Base-by-base conservation (phyloP, 35 echinoderm and acorn worm species). In the Apostichopus japonicus region DNA sequence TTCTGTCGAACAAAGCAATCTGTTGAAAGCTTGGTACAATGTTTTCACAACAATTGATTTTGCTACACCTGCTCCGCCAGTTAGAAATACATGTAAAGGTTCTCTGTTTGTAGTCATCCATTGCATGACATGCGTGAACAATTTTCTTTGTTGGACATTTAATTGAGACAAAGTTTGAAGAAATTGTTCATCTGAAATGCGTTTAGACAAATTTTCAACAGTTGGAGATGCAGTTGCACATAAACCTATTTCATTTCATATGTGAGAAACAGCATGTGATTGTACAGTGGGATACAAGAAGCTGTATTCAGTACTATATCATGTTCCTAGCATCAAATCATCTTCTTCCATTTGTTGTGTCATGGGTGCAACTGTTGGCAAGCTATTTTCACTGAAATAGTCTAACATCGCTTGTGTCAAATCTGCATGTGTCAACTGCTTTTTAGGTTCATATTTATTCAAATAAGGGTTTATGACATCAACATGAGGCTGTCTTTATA, bases 31-130 rank as follows among this genome's bases (percentile, higher is more conserved):
- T 61, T 92, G 90, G 44, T 55, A 82, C 44, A 92, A 53, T 27
- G 76, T 82, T 71, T 23, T 79, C 3, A 79, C 44, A 10, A 92
- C 55, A n/a, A 81, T 23, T 53, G 90, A 92, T 63, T 92, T 92
- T 25, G 79, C 79, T 54, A 82, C 79, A 11, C 91, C 91, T 67
- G 91, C 91, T n/a, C 91, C 91, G 23, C 91, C 91, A 72, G 91
- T 92, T 15, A 92, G 24, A 54, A 92, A 92, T 24, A 65, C 59
- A 73, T 92, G 61, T 14, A 92, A 52, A 17, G 91, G 91, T 53
- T 92, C 61, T 44, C 24, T 55, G 22, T 55, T 24, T 79, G 77
- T 62, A 21, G 76, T 23, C 2, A 92, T 53, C 51, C 75, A 55
- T 51, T 54, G 54, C 79, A 8, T 55, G 5, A 83, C 79, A 83